phyloP scores from a whole-genome alignment of 2,113 vertebrate species.

The Lophura nycthemera region DNA sequence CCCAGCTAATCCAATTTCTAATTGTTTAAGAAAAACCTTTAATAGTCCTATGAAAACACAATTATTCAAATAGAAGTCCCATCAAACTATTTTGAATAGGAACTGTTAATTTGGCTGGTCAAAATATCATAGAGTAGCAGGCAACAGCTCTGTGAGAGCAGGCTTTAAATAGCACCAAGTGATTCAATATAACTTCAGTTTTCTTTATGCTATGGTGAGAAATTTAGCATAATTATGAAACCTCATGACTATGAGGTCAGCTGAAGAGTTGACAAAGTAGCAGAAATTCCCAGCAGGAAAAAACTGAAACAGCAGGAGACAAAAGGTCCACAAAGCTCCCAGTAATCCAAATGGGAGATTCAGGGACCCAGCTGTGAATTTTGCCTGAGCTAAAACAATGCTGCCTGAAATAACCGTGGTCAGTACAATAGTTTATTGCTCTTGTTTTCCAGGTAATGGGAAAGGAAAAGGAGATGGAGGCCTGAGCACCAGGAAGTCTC shows the following conservation, averaged over 20 bases:
- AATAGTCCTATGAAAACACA: background rate
- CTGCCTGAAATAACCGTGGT: conserved; percentile 31
- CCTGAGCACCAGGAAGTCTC: conserved; percentile 23
- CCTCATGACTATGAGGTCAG: background rate
- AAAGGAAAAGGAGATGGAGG: conserved; percentile 6
- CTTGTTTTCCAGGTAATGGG: conserved; percentile 53
- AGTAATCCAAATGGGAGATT: conserved; percentile 5
- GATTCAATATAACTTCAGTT: background rate
- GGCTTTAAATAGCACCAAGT: conserved; percentile 14
- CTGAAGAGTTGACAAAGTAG: conserved; percentile 39
- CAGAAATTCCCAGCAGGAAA: conserved; percentile 42
- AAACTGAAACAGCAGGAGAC: conserved; percentile 47
- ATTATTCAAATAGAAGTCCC: background rate
- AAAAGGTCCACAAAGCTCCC: conserved; percentile 30
- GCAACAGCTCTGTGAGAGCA: background rate
- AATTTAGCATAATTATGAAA: conserved; percentile 17
- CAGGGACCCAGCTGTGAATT: conserved; percentile 35
- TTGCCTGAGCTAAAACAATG: conserved; percentile 46
- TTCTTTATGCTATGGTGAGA: background rate
- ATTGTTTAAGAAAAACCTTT: background rate
- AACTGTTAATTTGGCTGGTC: background rate
- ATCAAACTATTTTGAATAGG: background rate
- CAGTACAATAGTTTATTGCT: conserved; percentile 41
- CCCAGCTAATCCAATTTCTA: background rate
- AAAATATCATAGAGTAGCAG: background rate